These are phyloP conservation scores for Tigriopus californicus DNA, from an alignment of 2,888 invertebrate species.

Conservation along the genomic window DNA sequence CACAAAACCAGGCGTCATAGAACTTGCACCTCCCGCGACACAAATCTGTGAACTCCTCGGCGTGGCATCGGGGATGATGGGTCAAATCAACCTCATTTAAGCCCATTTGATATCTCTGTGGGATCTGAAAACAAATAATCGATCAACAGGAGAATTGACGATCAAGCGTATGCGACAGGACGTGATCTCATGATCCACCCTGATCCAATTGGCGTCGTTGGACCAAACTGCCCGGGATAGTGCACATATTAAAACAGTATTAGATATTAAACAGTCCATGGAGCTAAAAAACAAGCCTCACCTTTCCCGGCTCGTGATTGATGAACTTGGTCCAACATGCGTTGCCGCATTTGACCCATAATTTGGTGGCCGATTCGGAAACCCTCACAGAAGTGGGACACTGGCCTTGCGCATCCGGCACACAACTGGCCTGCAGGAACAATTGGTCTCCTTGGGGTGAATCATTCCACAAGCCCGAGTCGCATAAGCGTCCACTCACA, in stretches of 20 bases:
- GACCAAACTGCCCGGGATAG: too few species aligned
- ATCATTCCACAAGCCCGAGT: constrained; percentile 1
- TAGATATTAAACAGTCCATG: too few species aligned
- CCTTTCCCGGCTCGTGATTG: too few species aligned
- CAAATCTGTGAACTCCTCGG: background rate
- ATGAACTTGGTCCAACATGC: constrained; percentile 2
- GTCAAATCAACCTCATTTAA: too few species aligned
- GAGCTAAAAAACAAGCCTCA: too few species aligned
- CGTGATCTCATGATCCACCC: too few species aligned
- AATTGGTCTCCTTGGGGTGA: background rate
- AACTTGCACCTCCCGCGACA: constrained; percentile 1
- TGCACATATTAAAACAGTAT: too few species aligned
- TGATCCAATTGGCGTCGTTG: too few species aligned
- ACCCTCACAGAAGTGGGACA: constrained; percentile 1
- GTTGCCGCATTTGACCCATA: background rate
- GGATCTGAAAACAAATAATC: too few species aligned
- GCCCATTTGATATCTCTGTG: too few species aligned
- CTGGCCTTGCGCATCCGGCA: background rate
- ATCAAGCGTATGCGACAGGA: too few species aligned
- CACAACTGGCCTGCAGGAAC: constrained; percentile 1
- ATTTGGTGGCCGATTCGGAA: background rate
- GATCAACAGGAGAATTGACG: too few species aligned
- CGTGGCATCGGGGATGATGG: background rate
- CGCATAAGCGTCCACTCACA: constrained; percentile 1
- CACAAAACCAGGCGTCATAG: constrained; percentile 6